Percentiles rank a stretch among this genome's conserved stretches.
phyloP scores from a whole-genome alignment of 2,888 invertebrate genomes.

The Carcina quercana region DNA sequence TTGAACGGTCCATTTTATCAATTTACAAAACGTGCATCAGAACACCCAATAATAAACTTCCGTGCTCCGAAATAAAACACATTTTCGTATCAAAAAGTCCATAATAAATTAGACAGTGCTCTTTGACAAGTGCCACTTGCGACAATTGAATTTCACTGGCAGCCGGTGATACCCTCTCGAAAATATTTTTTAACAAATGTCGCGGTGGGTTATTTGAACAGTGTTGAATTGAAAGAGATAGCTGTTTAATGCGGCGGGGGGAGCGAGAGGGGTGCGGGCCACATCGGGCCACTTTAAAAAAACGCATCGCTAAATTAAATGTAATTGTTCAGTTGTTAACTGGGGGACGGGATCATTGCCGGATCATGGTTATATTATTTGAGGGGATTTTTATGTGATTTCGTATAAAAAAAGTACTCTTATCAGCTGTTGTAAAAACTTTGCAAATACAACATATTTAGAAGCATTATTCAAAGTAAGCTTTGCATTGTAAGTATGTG shows the following conservation, averaged over 20 bases:
- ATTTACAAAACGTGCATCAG: too few species aligned
- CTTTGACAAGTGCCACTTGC: conserved; percentile 53
- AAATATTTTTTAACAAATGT: conserved; percentile 69
- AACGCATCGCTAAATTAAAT: conserved; percentile 70
- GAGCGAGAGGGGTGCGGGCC: conserved; percentile 25
- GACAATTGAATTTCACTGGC: conserved; percentile 62
- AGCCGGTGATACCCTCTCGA: conserved; percentile 58
- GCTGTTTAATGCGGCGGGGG: conserved; percentile 39
- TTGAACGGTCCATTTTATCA: too few species aligned
- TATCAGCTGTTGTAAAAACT: too few species aligned
- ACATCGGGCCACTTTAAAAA: conserved; percentile 67
- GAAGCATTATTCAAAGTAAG: too few species aligned
- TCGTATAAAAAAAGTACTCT: too few species aligned
- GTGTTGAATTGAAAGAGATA: conserved; percentile 40
- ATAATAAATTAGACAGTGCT: conserved; percentile 7
- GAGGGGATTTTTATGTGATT: too few species aligned
- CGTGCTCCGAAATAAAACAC: not conserved
- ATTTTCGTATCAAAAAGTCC: not conserved
- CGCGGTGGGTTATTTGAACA: conserved; percentile 45
- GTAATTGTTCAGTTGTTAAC: conserved; percentile 72
- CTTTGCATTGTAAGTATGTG: too few species aligned
- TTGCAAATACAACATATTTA: too few species aligned
- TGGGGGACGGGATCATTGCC: conserved; percentile 39
- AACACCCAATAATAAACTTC: too few species aligned
- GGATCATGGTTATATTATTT: too few species aligned